Percentiles rank a stretch among this genome's conserved stretches.
Conservation (phyloP, 2,113 vertebrate species). For the Microcebus griseorufus region DNA sequence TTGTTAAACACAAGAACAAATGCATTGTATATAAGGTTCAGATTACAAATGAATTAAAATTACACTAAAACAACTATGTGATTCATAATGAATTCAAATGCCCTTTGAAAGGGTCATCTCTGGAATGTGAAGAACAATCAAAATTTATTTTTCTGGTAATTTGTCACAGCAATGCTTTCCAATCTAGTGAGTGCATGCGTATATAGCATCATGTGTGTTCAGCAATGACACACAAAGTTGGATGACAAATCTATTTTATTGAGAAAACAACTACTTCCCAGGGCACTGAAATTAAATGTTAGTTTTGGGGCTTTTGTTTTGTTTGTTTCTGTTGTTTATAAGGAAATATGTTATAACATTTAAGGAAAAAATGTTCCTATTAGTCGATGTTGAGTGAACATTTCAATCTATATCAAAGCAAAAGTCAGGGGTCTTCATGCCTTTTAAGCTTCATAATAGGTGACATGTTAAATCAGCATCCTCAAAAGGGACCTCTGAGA, state of each 20-base stretch:
- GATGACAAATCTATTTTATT: neutral
- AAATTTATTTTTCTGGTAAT: neutral
- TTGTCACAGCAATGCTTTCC: neutral
- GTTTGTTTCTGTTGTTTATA: neutral
- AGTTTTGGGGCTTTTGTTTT: neutral
- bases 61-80: neutral
- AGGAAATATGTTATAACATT: neutral
- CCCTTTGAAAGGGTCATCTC: neutral
- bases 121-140: neutral
- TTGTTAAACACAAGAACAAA: constrained; percentile 6
- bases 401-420: constrained; percentile 36
- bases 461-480: neutral
- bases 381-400: neutral
- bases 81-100: neutral
- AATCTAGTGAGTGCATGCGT: neutral
- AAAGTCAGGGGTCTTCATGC: neutral
- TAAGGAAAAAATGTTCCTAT: neutral
- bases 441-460: neutral
- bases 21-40: neutral
- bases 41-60: constrained; percentile 20
- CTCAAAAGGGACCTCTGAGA: neutral
- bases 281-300: neutral
- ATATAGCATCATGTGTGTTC: neutral
- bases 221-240: neutral
- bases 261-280: neutral